Evolutionary conservation across 2,797 vertebrate genomes (phyloP).

Genomic region (Gallinago nigripennis): DNA sequence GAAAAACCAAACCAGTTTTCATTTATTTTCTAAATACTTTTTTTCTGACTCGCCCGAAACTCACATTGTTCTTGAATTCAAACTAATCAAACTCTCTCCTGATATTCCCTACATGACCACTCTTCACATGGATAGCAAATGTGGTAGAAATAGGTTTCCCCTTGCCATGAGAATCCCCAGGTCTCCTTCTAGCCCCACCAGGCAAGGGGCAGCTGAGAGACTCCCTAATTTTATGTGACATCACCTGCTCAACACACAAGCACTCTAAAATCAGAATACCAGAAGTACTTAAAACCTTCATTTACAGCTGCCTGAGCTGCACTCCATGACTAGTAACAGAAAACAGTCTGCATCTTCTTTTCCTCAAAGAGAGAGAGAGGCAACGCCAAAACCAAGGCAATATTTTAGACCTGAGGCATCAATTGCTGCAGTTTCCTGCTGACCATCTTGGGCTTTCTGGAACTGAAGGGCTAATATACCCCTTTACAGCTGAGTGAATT

Average conservation of each 20-base stretch:
- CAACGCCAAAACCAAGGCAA: not conserved
- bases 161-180: not conserved
- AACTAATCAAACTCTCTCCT: not conserved
- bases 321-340: not conserved
- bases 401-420: not conserved
- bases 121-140: not conserved
- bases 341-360: not conserved
- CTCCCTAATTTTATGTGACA: not conserved
- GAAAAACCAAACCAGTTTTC: not conserved
- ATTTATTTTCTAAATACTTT: not conserved
- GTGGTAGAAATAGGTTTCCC: not conserved
- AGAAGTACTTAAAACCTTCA: not conserved
- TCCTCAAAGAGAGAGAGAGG: not conserved
- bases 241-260: not conserved
- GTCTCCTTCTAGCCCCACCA: not conserved
- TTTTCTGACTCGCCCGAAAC: not conserved
- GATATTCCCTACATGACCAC: not conserved
- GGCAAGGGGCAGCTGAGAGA: not conserved
- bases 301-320: not conserved
- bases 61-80: not conserved
- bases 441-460: not conserved
- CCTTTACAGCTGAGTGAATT: not conserved
- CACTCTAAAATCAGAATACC: not conserved
- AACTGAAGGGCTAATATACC: not conserved
- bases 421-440: not conserved